A percentile compares a stretch with the other conserved stretches of the same genome.
Evolutionary conservation across 2,888 invertebrate species (phyloP).

Genomic region (Epirrhoe tristata): DNA sequence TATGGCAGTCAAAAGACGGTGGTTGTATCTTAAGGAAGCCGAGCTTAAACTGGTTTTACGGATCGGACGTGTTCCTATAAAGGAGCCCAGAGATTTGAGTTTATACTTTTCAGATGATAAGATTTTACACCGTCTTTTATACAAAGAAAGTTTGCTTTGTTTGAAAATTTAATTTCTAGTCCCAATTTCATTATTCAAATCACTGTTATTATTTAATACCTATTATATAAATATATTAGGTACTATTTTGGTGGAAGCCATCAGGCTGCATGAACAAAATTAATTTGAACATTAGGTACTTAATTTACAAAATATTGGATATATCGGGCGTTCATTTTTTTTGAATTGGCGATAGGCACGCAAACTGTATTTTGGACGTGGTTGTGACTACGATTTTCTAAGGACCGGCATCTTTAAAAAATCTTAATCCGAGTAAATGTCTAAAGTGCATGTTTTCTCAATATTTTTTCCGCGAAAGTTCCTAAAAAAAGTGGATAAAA

Average conservation of each 20-base stretch:
- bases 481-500: not conserved
- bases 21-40: not conserved
- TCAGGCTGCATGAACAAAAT: too few species aligned
- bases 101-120: conserved; percentile 24
- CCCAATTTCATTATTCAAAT: not conserved
- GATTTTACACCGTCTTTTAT: conserved; percentile 11
- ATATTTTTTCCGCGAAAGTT: not conserved
- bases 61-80: conserved; percentile 32
- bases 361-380: too few species aligned
- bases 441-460: too few species aligned
- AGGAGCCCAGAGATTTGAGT: conserved; percentile 24
- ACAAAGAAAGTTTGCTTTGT: conserved; percentile 5
- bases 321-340: too few species aligned
- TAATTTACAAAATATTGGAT: too few species aligned
- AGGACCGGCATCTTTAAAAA: too few species aligned
- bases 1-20: not conserved
- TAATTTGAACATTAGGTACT: too few species aligned
- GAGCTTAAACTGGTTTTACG: conserved; percentile 19
- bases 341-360: too few species aligned
- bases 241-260: too few species aligned
- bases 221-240: too few species aligned
- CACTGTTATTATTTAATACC: not conserved
- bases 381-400: too few species aligned
- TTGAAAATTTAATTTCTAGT: not conserved
- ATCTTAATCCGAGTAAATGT: too few species aligned